Evolutionary conservation across 2,113 vertebrate species (phyloP).

Genomic region (Myocastor coypus): DNA sequence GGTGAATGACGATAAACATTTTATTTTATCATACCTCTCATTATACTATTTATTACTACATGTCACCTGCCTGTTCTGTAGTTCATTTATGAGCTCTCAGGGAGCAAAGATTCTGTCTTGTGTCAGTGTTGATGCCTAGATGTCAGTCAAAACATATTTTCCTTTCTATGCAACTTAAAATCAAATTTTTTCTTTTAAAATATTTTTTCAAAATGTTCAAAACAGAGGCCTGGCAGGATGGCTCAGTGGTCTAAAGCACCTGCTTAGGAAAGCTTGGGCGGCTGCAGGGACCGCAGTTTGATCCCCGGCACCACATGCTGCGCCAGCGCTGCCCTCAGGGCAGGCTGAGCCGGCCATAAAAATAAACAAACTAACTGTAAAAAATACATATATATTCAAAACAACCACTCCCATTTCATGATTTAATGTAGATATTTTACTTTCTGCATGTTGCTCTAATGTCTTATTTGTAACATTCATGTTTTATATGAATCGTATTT

Average conservation of each 20-base stretch:
- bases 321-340: too few relatives aligned
- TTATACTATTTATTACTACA: neutral
- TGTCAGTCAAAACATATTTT: neutral
- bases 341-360: too few relatives aligned
- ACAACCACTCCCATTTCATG: neutral
- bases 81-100: neutral
- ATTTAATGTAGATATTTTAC: neutral
- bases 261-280: too few relatives aligned
- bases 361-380: too few relatives aligned
- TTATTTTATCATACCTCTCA: neutral
- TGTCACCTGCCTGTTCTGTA: neutral
- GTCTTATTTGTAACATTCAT: neutral
- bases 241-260: too few relatives aligned
- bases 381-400: too few relatives aligned
- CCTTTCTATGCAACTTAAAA: neutral
- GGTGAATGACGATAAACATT: neutral
- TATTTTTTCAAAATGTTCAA: neutral
- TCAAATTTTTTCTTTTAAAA: neutral
- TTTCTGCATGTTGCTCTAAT: neutral
- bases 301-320: too few relatives aligned
- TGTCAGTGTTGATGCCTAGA: neutral
- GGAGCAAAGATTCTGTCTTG: neutral
- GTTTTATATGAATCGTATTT: neutral
- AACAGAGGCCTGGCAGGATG: too few relatives aligned
- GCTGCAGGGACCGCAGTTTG: too few relatives aligned